Base-by-base conservation (phyloP, 2,113 vertebrate genomes). In the Erythrocebus patas region DNA sequence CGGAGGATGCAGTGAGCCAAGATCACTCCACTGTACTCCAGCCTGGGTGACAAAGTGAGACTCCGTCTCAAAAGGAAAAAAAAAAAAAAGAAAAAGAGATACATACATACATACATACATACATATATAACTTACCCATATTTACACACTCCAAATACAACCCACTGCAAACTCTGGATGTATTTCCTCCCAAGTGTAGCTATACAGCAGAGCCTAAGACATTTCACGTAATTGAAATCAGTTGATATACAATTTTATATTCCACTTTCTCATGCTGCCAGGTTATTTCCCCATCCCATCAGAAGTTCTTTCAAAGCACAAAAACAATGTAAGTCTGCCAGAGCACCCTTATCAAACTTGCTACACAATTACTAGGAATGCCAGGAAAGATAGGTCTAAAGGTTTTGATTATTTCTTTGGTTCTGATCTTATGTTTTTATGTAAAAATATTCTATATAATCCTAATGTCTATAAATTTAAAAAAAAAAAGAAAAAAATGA, bases 281-380 rank as follows among this genome's bases (percentile, higher is more conserved):
- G 25, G 17, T 64, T 55, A 90, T 61, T 72, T 72, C 13, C 45
- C 30, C 38, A n/a, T 8, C n/a, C 40, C 27, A 80, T 78, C n/a
- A 40, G 4, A 89, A 90, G 35, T 95, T 78, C 40, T 85, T 95
- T 66, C 52, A 40, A 90, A 97, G 92, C 78, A 91, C 25, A 82
- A 92, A 82, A 93, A 70, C 32, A 45, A 35, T 25, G 57, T 16
- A 86, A 87, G 40, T 35, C 13, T 75, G 73, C 68, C 38, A 70
- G 10, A 92, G 25, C 35, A 14, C 43, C 87, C 48, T 75, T 59
- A 75, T 55, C 76, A 83, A 68, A 75, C 35, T 8, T 88, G 27
- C 32, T 86, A 66, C 61, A 52, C 72, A 86, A 90, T 64, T 70
- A 70, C 57, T 38, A 94, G 43, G 17, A 55, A 89, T 73, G 25